Base-by-base conservation (phyloP, 2,113 vertebrate genomes). In the Xyliphius kryptos region DNA sequence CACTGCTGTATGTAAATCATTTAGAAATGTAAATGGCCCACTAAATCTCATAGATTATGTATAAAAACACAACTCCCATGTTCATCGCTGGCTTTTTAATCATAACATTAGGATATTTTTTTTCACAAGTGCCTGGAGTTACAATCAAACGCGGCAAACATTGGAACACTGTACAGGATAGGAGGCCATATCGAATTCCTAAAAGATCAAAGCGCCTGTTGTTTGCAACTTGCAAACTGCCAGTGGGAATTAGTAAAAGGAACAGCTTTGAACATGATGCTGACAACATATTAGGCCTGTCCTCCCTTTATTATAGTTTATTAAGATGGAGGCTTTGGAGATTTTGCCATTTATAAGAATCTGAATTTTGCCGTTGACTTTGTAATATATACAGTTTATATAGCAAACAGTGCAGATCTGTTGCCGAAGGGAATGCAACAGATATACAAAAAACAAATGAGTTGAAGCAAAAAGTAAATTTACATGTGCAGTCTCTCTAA, bases 111-210 rank as follows among this genome's bases (percentile, higher is more conserved):
- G 69, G 50, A 15, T 38, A 50, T 61, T 83, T 74, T 84, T 85
- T 89, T 86, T 81, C 83, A 87, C 88, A 88, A 86, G 85, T 89
- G 87, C 82, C 83, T 82, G 78, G 90, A 91, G 91, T 89, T 81
- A 84, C 85, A 83, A 90, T 91, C 90, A 89, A 82, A 89, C 79
- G 88, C 79, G 84, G 81, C 76, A 86, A 89, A 86, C 76, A 86
- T 80, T 83, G 77, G 85, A 89, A 88, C 76, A 87, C 82, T 83
- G 80, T 82, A 86, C 89, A 83, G 86, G 85, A 89, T 89, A 89
- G 89, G 84, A 78, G 78, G 85, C 86, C 85, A 82, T 87, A 89
- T 91, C 89, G 87, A 86, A 87, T 88, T 89, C 84, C 86, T 85
- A 85, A 86, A 89, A 85, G 87, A 90, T 89, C 86, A 89, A 89